Conservation (phyloP, 2,113 vertebrate genomes). For the Elaphurus davidianus region DNA sequence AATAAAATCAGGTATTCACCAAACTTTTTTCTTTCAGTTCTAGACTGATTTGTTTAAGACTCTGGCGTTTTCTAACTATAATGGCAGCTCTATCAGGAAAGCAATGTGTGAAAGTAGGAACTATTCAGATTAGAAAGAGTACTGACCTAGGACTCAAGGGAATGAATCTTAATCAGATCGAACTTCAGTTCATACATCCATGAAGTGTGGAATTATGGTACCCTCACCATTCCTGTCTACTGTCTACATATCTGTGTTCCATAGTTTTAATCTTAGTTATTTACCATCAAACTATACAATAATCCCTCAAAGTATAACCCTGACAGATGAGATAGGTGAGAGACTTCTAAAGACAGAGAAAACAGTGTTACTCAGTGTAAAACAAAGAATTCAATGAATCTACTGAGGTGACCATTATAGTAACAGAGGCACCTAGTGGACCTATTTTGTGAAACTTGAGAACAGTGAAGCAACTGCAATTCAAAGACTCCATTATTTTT, state of each 20-base stretch:
- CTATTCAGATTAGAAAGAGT: not conserved
- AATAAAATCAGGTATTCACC: not conserved
- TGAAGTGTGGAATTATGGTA: not conserved
- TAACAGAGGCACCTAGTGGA: not conserved
- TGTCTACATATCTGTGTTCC: not conserved
- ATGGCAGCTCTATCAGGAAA: not conserved
- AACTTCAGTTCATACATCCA: not conserved
- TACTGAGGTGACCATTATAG: not conserved
- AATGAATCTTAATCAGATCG: not conserved
- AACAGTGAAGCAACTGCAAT: not conserved
- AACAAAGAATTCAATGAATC: not conserved
- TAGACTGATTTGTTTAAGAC: not conserved
- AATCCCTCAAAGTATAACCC: not conserved
- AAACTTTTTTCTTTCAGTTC: not conserved
- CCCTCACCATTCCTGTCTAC: not conserved
- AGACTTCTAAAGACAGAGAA: slow-evolving; percentile 30
- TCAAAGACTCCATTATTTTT: not conserved
- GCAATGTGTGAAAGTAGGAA: not conserved
- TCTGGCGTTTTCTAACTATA: not conserved
- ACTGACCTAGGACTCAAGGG: not conserved
- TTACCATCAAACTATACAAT: not conserved
- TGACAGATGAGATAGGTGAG: not conserved
- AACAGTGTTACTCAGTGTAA: not conserved
- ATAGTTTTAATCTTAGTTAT: not conserved
- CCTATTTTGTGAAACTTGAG: slow-evolving; percentile 24